Percentiles rank a stretch among this genome's conserved stretches.
Conservation (phyloP, 2,888 invertebrate species). For the Amblyteles armatorius region DNA sequence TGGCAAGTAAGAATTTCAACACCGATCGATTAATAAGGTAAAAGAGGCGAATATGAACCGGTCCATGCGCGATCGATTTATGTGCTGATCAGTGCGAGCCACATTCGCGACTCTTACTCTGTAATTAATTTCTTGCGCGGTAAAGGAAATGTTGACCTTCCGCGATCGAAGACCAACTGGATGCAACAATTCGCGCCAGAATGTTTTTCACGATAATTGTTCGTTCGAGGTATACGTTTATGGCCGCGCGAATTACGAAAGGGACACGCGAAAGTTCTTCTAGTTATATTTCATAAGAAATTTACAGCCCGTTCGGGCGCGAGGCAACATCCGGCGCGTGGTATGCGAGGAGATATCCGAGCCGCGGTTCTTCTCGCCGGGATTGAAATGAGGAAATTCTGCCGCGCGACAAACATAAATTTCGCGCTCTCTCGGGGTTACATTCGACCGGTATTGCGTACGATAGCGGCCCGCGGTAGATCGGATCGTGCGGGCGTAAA, state of each 20-base stretch:
- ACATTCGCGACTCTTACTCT: neutral
- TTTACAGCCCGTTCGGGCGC: slow-evolving; percentile 35
- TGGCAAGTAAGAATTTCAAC: slow-evolving; percentile 26
- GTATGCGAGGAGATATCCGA: slow-evolving; percentile 56
- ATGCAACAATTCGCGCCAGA: neutral
- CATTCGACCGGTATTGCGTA: slow-evolving; percentile 55
- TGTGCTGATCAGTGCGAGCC: too few relatives aligned
- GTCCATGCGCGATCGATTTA: too few relatives aligned
- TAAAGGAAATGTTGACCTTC: neutral
- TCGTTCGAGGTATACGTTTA: neutral
- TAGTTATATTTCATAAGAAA: slow-evolving; percentile 46
- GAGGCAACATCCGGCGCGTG: slow-evolving; percentile 19
- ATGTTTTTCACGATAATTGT: slow-evolving; percentile 8
- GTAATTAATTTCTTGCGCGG: neutral
- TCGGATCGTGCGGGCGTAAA: slow-evolving; percentile 64
- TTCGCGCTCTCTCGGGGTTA: slow-evolving; percentile 48
- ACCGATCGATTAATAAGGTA: neutral
- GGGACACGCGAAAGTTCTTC: slow-evolving; percentile 7
- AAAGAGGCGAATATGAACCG: too few relatives aligned
- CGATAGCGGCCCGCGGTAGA: slow-evolving; percentile 50
- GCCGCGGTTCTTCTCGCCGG: slow-evolving; percentile 5
- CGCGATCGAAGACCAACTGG: neutral
- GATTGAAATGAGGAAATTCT: slow-evolving; percentile 16
- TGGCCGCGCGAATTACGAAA: slow-evolving; percentile 16
- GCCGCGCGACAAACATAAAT: slow-evolving; percentile 52